These are phyloP conservation scores for Heliconius erato DNA, from an alignment of 2,888 invertebrate species.

Conservation along the genomic window DNA sequence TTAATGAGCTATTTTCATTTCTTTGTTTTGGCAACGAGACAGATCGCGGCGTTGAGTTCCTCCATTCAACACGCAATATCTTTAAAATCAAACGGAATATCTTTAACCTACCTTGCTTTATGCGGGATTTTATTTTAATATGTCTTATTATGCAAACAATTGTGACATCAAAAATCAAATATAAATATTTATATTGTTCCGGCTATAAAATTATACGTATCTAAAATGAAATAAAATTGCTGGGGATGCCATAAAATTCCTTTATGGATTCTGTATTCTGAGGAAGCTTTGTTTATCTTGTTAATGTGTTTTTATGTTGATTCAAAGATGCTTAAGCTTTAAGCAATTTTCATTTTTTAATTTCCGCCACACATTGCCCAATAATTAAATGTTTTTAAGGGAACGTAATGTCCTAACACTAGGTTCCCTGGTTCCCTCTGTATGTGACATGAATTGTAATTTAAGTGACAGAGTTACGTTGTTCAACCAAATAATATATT, in stretches of 20 bases:
- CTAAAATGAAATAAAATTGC: constrained; percentile 4
- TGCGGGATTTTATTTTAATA: neutral
- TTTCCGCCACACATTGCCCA: neutral
- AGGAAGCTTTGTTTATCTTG: constrained; percentile 5
- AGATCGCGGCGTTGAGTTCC: neutral
- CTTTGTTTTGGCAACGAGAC: no score
- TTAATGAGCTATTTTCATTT: no score
- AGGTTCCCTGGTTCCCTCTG: neutral
- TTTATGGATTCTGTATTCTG: neutral
- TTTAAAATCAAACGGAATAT: neutral
- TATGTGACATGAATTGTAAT: no score
- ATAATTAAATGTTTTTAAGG: neutral
- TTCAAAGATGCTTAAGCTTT: no score
- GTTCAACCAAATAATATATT: no score
- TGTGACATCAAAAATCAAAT: neutral
- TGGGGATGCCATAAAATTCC: constrained; percentile 1
- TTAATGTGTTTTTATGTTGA: constrained; percentile 2
- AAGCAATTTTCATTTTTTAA: neutral
- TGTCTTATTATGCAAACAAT: neutral
- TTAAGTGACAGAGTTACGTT: no score
- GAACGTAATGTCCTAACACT: neutral
- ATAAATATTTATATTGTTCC: constrained; percentile 9
- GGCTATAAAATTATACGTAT: constrained; percentile 10
- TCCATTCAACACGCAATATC: neutral
- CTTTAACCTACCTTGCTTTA: neutral